Evolutionary conservation across 2,888 invertebrate species (phyloP), one percentile per base, ranked within the genome.

Genomic region (Seira sanloemensis): DNA sequence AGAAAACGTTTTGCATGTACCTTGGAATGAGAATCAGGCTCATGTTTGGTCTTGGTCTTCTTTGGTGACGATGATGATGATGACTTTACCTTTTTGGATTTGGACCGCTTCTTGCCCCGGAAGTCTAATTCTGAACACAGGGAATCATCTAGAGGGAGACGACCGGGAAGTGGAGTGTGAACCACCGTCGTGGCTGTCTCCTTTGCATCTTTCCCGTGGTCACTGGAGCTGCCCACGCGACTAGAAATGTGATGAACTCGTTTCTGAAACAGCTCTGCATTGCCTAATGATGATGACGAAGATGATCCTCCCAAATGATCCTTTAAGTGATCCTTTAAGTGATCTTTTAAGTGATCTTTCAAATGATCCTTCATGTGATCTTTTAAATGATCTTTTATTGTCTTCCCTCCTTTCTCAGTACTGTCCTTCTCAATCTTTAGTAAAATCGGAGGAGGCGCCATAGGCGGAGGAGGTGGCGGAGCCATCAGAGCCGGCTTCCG

Each of bases 211-310:
- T 78, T 85, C n/a, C 80, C 77, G 46, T 87, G 86, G 79, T 89
- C 89, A 85, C 88, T 88, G 21, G 89, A 88, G 81, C 89, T 89
- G 74, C 88, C 89, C 46, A 88, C 88, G 68, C 87, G 86, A 84
- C 87, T 87, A 76, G 88, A 86, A 85, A 86, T 85, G 71, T 87
- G 82, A 65, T 84, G 87, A 78, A 86, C 79, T 80, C 86, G 79
- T 46, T 84, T 83, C 37, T 77, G 85, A 78, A 78, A 84, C 62
- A 81, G 83, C 68, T 87, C 87, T 50, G 85, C 24, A 69, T 78
- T 75, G n/a, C n/a, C n/a, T n/a, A n/a, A n/a, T n/a, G n/a, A n/a
- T n/a, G n/a, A n/a, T n/a, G n/a, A n/a, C 71, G 71, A 84, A 26
- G 81, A 65, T 71, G 67, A 67, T 16, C 84, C 19, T 26, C 69